Conservation (phyloP, 2,888 invertebrate genomes). For the Lasiommata megera region DNA sequence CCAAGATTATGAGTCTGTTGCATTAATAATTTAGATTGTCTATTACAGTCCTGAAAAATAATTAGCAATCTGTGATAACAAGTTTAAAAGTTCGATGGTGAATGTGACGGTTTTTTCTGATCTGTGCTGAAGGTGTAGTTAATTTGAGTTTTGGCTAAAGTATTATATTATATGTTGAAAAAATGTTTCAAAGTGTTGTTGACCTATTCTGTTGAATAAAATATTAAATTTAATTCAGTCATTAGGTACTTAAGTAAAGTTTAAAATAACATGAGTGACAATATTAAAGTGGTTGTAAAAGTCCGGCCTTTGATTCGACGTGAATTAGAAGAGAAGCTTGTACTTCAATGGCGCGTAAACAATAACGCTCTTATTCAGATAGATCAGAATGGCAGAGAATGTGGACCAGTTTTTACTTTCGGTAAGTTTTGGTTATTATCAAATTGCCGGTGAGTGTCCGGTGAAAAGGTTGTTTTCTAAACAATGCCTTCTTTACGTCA, state of each 20-base stretch:
- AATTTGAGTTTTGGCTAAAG: not conserved
- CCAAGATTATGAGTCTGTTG: no score
- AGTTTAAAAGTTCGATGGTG: constrained; percentile 37
- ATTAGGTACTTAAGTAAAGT: not conserved
- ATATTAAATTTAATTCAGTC: not conserved
- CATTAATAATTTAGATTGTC: not conserved
- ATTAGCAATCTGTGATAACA: not conserved
- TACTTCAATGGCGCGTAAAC: constrained; percentile 82
- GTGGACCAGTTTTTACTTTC: constrained; percentile 56
- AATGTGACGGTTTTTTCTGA: constrained; percentile 1
- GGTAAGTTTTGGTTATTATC: constrained; percentile 48
- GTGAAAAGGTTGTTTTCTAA: constrained; percentile 7
- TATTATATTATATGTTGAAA: not conserved
- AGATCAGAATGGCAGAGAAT: constrained; percentile 74
- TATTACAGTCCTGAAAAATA: not conserved
- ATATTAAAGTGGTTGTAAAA: constrained; percentile 89
- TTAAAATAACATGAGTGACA: constrained; percentile 79
- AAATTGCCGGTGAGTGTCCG: not conserved
- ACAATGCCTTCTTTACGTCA: constrained; percentile 22
- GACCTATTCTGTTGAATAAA: constrained; percentile 13
- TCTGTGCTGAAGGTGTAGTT: not conserved
- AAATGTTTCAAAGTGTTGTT: constrained; percentile 10
- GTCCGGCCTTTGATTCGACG: constrained; percentile 85
- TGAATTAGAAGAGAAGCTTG: constrained; percentile 81
- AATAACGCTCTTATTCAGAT: constrained; percentile 81